A percentile compares a stretch with the other conserved stretches of the same genome.
Evolutionary conservation across 1,140 invertebrate genomes (phyloP).

Genomic region (Platyscapa corneri): DNA sequence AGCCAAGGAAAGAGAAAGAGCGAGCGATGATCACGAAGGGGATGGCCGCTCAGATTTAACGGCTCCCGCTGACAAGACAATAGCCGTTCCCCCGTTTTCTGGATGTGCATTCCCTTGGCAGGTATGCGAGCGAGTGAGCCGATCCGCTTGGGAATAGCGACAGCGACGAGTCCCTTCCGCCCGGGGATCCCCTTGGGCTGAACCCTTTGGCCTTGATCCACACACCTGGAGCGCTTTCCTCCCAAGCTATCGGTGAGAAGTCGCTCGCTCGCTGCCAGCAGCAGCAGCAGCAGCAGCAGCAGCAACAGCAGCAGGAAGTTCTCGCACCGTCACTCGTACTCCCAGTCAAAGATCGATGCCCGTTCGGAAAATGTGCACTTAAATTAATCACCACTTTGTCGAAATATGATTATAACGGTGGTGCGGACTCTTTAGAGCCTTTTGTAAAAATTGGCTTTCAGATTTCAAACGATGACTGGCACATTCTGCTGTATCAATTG

Average conservation of each 20-base stretch:
- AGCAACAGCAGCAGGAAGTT: no score
- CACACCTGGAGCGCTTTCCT: neutral
- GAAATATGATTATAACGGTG: slow-evolving; percentile 2
- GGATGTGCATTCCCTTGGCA: slow-evolving; percentile 63
- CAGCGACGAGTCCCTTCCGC: slow-evolving; percentile 22
- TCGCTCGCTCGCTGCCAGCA: no score
- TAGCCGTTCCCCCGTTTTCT: slow-evolving; percentile 66
- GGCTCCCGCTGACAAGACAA: slow-evolving; percentile 71
- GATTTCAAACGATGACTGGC: neutral
- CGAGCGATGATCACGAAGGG: slow-evolving; percentile 65
- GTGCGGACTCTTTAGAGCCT: neutral
- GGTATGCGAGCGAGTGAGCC: slow-evolving; percentile 54
- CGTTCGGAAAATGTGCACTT: neutral
- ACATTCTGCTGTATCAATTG: neutral
- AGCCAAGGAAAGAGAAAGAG: slow-evolving; percentile 29
- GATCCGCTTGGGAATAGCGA: neutral
- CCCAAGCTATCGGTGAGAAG: no score
- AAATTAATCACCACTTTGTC: neutral
- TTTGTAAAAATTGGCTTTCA: slow-evolving; percentile 16
- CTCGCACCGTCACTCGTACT: no score
- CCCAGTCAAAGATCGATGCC: neutral
- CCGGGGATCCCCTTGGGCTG: neutral
- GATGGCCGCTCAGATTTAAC: slow-evolving; percentile 69
- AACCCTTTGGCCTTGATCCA: slow-evolving; percentile 30
- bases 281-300: no score